Evolutionary conservation across 2,113 vertebrate species (phyloP).

Genomic region (Laterallus jamaicensis): DNA sequence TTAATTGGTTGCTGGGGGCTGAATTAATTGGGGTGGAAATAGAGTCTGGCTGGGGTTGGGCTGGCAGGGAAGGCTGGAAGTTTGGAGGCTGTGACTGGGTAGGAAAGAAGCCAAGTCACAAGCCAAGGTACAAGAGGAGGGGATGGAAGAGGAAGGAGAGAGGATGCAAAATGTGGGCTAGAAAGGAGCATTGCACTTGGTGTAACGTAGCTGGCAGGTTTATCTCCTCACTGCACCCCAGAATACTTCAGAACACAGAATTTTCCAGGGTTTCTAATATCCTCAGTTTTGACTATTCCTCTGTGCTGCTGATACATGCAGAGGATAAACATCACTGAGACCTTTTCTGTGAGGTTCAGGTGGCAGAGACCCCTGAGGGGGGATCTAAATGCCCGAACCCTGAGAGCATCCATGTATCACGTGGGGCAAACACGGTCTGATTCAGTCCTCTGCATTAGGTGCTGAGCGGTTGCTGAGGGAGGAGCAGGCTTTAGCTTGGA

Average conservation of each 20-base stretch:
- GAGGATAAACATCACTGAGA: not conserved
- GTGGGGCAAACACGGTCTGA: not conserved
- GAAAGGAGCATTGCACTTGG: not conserved
- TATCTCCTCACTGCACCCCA: not conserved
- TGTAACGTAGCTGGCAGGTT: rapidly evolving
- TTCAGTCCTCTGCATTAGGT: not conserved
- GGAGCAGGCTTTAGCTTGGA: not conserved
- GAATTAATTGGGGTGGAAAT: not conserved
- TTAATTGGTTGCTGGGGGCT: not conserved
- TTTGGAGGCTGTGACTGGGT: too few species aligned
- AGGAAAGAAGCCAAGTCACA: not conserved
- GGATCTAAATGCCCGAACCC: not conserved
- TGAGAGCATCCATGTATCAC: rapidly evolving
- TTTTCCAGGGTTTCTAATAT: not conserved
- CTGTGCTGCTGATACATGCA: not conserved
- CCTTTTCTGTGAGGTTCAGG: not conserved
- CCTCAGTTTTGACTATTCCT: not conserved
- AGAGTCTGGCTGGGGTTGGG: not conserved
- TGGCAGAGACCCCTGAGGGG: not conserved
- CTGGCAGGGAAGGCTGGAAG: not conserved
- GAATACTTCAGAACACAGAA: not conserved
- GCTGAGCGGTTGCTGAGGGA: not conserved
- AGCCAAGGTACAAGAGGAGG: not conserved
- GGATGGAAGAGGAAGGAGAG: not conserved
- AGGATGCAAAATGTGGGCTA: not conserved